A percentile compares a stretch with the other conserved stretches of the same genome.
phyloP scores from a whole-genome alignment of 2,113 vertebrate species.

The Psittacula cyanocephala region DNA sequence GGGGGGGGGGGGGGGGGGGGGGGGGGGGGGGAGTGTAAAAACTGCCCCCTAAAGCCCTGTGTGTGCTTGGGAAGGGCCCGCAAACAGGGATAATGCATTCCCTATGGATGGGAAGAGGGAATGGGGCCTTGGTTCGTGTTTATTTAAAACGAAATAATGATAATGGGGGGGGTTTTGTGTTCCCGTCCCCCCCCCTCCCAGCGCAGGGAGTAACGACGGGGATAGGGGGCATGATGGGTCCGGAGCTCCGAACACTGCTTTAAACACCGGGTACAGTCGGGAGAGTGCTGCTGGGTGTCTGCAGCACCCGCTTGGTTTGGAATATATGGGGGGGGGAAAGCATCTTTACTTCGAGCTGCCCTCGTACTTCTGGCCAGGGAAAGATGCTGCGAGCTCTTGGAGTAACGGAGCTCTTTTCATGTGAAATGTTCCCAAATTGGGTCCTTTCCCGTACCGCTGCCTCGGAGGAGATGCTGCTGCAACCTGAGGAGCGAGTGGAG shows the following conservation, averaged over 20 bases:
- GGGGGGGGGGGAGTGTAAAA: not conserved
- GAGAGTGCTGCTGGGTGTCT: fast-evolving
- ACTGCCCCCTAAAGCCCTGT: not conserved
- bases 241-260: not conserved
- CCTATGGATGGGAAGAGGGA: not conserved
- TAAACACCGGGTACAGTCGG: not conserved
- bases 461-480: not conserved
- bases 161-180: not conserved
- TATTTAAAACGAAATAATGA: not conserved
- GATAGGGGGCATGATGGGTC: not conserved
- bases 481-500: not conserved
- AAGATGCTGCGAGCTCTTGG: not conserved
- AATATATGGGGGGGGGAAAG: not conserved
- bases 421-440: not conserved
- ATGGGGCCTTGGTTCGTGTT: not conserved
- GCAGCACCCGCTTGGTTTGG: not conserved
- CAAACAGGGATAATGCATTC: not conserved
- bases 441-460: not conserved
- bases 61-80: not conserved
- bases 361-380: not conserved
- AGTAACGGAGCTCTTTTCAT: not conserved
- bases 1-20: no score
- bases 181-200: no score
- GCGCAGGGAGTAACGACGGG: not conserved
- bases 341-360: fast-evolving